These are phyloP conservation scores for Marronus borbonicus DNA, from an alignment of 2,888 invertebrate genomes.

Conservation along the genomic window DNA sequence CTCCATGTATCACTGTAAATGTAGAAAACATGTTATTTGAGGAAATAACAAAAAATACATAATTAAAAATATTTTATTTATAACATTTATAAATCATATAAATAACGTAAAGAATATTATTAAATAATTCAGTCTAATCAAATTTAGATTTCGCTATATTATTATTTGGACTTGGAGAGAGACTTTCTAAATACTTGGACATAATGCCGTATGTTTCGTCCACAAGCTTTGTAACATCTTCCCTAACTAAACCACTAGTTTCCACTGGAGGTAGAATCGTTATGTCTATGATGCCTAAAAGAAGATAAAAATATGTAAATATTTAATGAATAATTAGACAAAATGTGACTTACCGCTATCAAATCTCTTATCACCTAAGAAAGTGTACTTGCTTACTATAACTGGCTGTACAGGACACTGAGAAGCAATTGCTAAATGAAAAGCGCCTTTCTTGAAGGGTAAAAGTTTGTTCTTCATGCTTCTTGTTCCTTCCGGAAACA, in stretches of 20 bases:
- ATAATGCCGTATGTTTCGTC: conserved; percentile 79
- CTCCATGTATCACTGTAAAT: neutral
- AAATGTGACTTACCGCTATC: conserved; percentile 73
- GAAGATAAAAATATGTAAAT: neutral
- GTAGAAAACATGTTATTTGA: neutral
- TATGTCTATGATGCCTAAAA: conserved; percentile 78
- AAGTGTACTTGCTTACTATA: conserved; percentile 88
- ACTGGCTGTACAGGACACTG: conserved; percentile 91
- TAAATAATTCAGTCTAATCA: conserved; percentile 55
- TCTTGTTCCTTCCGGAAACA: conserved; percentile 96
- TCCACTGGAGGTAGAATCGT: conserved; percentile 82
- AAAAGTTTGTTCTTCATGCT: conserved; percentile 83
- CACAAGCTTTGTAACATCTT: conserved; percentile 77
- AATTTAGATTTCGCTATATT: conserved; percentile 56
- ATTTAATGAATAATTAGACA: conserved; percentile 8
- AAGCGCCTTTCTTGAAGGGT: conserved; percentile 97
- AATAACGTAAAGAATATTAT: conserved; percentile 49
- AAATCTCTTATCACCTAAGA: conserved; percentile 75
- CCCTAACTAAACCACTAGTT: conserved; percentile 76
- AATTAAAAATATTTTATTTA: conserved; percentile 51
- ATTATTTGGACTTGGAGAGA: conserved; percentile 67
- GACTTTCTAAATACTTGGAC: conserved; percentile 76
- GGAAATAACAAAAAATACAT: conserved; percentile 11
- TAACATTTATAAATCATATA: conserved; percentile 51
- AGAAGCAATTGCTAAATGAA: conserved; percentile 91